These are phyloP conservation scores for Dasypolia templi DNA, from an alignment of 2,888 invertebrate species.

Conservation along the genomic window DNA sequence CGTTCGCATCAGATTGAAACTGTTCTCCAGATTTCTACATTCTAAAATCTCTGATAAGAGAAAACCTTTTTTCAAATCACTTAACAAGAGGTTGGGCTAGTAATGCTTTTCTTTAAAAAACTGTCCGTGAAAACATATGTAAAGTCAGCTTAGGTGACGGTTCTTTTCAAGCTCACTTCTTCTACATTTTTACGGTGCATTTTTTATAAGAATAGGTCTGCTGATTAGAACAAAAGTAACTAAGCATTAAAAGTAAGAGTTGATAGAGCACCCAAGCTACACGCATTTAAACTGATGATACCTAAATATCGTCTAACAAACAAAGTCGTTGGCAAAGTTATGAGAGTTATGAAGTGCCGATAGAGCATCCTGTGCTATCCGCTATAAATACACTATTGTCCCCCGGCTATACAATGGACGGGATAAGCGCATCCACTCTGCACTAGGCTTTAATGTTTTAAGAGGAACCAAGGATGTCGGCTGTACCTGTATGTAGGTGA, in stretches of 20 bases:
- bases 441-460: conserved; percentile 39
- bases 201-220: not conserved
- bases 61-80: not conserved
- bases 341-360: conserved; percentile 39
- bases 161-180: not conserved
- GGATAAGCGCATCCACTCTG: conserved; percentile 32
- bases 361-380: conserved; percentile 28
- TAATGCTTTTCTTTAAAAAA: not conserved
- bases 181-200: not conserved
- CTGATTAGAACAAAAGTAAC: not conserved
- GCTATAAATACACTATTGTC: conserved; percentile 52
- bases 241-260: not conserved
- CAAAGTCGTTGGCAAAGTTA: conserved; percentile 26
- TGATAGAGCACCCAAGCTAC: not conserved
- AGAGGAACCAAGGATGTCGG: conserved; percentile 7
- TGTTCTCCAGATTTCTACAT: not conserved
- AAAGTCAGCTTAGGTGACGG: no score
- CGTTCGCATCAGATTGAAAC: not conserved
- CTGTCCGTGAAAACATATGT: no score
- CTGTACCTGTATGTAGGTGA: not conserved
- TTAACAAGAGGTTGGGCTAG: not conserved
- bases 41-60: not conserved
- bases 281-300: not conserved
- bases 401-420: conserved; percentile 50
- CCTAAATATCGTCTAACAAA: conserved; percentile 12